Conservation (phyloP, 2,888 invertebrate species). For the Cosmopolites sordidus region DNA sequence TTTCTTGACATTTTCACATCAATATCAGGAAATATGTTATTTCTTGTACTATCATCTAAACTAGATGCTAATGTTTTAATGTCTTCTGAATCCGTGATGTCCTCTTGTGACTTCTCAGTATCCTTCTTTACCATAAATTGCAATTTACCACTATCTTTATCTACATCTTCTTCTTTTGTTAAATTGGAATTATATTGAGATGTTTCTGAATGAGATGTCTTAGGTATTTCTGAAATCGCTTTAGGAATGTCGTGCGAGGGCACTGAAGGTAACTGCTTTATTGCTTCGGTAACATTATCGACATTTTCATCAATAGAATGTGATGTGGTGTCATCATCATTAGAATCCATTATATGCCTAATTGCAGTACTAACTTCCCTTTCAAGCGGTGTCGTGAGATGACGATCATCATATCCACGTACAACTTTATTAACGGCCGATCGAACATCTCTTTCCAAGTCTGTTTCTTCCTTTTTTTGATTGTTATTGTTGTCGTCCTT, state of each 20-base stretch:
- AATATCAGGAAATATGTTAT: background rate
- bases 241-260: slow-evolving; percentile 7
- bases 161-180: no score
- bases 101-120: background rate
- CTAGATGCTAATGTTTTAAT: background rate
- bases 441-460: slow-evolving; percentile 15
- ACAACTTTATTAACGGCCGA: slow-evolving; percentile 12
- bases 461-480: slow-evolving; percentile 17
- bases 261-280: slow-evolving; percentile 14
- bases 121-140: background rate
- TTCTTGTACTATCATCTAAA: background rate
- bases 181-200: background rate
- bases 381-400: slow-evolving; percentile 6
- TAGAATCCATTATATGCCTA: slow-evolving; percentile 10
- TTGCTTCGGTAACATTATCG: background rate
- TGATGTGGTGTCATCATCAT: background rate
- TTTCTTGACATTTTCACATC: background rate
- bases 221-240: background rate
- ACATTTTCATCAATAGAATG: background rate
- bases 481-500: slow-evolving; percentile 27
- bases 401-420: background rate
- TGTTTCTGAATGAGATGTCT: background rate
- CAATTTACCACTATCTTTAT: background rate
- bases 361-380: slow-evolving; percentile 14
- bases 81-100: background rate